Evolutionary conservation across 2,888 invertebrate species (phyloP).

Genomic region (Leptinotarsa tumamoca): DNA sequence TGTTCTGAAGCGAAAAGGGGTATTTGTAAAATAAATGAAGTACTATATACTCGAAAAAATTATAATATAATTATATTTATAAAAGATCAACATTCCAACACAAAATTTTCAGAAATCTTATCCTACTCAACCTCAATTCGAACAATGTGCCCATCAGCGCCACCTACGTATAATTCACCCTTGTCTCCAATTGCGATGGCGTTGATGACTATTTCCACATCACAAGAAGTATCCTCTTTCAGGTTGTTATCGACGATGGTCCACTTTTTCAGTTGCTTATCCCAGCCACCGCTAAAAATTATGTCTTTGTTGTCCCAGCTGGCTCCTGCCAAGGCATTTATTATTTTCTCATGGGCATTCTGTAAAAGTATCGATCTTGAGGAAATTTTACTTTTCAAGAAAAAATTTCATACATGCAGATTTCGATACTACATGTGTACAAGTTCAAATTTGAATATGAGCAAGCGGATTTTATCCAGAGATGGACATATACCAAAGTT

Average conservation of each 20-base stretch:
- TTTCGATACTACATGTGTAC: background rate
- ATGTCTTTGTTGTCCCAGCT: constrained; percentile 55
- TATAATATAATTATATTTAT: background rate
- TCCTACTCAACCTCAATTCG: constrained; percentile 50
- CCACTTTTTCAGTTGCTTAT: constrained; percentile 67
- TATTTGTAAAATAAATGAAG: too few species aligned
- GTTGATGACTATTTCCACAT: constrained; percentile 56
- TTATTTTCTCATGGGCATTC: constrained; percentile 67
- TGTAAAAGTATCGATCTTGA: constrained; percentile 39
- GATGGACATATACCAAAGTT: too few species aligned
- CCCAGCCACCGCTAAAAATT: constrained; percentile 67
- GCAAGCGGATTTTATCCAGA: too few species aligned
- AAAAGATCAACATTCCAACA: background rate
- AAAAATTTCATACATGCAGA: too few species aligned
- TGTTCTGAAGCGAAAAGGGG: too few species aligned
- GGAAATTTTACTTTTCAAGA: background rate
- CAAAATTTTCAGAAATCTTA: background rate
- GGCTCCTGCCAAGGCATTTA: constrained; percentile 63
- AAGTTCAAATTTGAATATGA: background rate
- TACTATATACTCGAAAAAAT: too few species aligned
- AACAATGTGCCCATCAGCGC: constrained; percentile 70
- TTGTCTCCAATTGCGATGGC: constrained; percentile 54
- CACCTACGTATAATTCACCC: constrained; percentile 69
- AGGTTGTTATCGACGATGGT: constrained; percentile 53
- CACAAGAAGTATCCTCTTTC: constrained; percentile 49